Percentiles rank a stretch among this genome's conserved stretches.
Evolutionary conservation across 2,888 invertebrate species (phyloP).

Genomic region (Thymelicus acteon): DNA sequence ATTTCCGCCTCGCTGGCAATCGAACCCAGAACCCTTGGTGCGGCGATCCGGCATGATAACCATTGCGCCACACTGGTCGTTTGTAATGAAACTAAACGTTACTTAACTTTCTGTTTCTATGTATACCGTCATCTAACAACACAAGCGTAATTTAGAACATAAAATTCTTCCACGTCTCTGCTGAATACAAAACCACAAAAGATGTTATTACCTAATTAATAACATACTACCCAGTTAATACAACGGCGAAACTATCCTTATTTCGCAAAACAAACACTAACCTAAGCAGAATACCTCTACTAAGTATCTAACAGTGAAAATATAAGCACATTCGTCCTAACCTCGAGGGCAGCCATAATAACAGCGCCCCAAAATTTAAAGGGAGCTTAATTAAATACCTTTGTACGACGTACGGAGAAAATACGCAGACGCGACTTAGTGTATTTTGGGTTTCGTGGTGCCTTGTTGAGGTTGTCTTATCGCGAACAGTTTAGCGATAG

Average conservation of each 20-base stretch:
- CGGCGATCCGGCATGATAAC: too few species aligned
- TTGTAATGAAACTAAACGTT: too few species aligned
- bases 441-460: conserved; percentile 9
- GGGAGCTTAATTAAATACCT: conserved; percentile 56
- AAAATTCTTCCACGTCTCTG: not conserved
- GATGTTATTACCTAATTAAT: conserved; percentile 14
- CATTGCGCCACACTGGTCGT: too few species aligned
- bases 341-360: conserved; percentile 44
- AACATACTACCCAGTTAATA: not conserved
- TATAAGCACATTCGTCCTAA: conserved; percentile 27
- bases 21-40: too few species aligned
- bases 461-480: not conserved
- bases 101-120: too few species aligned
- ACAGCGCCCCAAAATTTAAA: conserved; percentile 47
- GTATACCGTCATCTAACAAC: too few species aligned
- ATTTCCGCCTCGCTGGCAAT: too few species aligned
- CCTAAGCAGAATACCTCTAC: conserved; percentile 10
- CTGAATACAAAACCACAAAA: conserved; percentile 1
- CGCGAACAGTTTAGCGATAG: not conserved
- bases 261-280: conserved; percentile 11
- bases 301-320: conserved; percentile 12
- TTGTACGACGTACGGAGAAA: conserved; percentile 24
- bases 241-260: conserved; percentile 14
- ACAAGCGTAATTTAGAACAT: not conserved
- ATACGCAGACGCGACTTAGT: conserved; percentile 27